A percentile compares a stretch with the other conserved stretches of the same genome.
phyloP scores from a whole-genome alignment of 1,140 invertebrate species.

The Brachionus rotundiformis region DNA sequence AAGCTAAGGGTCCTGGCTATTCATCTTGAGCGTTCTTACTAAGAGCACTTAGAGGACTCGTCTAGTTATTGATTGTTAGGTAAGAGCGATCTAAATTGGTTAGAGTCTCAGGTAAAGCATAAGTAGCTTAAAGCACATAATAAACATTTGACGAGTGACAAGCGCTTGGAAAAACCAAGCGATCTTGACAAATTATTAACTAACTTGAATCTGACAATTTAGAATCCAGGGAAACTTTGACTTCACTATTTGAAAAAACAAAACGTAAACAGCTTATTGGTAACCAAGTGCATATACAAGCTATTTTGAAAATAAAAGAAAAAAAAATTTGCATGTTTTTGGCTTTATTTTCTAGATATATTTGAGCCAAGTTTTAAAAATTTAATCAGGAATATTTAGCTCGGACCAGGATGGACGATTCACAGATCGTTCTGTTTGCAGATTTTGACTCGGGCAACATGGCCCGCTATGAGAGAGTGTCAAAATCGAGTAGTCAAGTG shows the following conservation, averaged over 20 bases:
- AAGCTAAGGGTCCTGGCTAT: no score
- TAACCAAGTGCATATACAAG: conserved; percentile 47
- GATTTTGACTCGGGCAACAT: conserved; percentile 86
- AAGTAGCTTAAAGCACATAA: background rate
- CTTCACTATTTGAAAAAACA: background rate
- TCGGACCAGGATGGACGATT: conserved; percentile 37
- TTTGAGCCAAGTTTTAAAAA: background rate
- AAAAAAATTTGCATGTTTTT: conserved; percentile 30
- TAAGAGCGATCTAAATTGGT: background rate
- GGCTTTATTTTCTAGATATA: background rate
- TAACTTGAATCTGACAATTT: background rate
- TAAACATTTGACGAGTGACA: background rate
- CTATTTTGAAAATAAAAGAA: background rate
- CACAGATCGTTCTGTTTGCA: conserved; percentile 67
- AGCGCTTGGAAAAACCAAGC: background rate
- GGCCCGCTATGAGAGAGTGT: conserved; percentile 70
- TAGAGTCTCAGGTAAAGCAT: conserved; percentile 6
- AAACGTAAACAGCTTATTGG: conserved; percentile 25
- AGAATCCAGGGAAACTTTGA: background rate
- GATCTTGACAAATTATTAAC: background rate
- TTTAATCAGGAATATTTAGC: background rate
- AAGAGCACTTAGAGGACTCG: no score
- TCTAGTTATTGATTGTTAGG: background rate
- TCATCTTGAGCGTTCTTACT: no score
- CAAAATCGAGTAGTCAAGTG: conserved; percentile 53